Conservation (phyloP, 2,888 invertebrate species). For the Baronia brevicornis region DNA sequence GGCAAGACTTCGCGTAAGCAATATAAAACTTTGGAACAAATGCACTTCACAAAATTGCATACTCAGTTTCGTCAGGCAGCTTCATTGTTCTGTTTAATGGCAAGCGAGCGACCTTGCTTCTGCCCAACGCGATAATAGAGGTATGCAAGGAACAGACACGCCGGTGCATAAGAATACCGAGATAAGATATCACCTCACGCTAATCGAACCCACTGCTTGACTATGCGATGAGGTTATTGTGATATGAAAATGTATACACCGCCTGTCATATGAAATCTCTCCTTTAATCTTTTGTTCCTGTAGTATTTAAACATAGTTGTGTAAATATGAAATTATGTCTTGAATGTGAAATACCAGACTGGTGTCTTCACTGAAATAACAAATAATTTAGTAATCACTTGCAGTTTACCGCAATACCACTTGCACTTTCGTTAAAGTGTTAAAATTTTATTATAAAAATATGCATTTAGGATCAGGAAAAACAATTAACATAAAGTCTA, state of each 20-base stretch:
- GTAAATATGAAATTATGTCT: no score
- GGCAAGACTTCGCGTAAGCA: neutral
- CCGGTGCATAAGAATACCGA: conserved; percentile 47
- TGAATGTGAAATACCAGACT: no score
- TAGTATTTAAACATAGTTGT: no score
- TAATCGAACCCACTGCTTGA: conserved; percentile 23
- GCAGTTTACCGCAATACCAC: no score
- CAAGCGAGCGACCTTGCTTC: conserved; percentile 38
- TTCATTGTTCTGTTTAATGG: conserved; percentile 12
- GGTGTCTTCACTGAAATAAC: no score
- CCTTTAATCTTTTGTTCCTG: conserved; percentile 1
- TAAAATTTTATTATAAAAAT: no score
- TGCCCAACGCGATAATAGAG: conserved; percentile 41
- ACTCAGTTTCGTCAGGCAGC: conserved; percentile 10
- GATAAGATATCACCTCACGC: conserved; percentile 35
- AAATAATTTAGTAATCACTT: no score
- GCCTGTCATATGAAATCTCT: conserved; percentile 7
- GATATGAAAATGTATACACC: conserved; percentile 14
- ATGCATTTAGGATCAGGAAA: no score
- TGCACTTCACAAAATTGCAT: conserved; percentile 5
- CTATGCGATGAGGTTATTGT: conserved; percentile 14
- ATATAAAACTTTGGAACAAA: conserved; percentile 9
- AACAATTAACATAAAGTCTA: no score
- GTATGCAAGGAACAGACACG: conserved; percentile 32
- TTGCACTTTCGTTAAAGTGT: no score